Conservation (phyloP, 2,113 vertebrate species). For the Garra rufa region DNA sequence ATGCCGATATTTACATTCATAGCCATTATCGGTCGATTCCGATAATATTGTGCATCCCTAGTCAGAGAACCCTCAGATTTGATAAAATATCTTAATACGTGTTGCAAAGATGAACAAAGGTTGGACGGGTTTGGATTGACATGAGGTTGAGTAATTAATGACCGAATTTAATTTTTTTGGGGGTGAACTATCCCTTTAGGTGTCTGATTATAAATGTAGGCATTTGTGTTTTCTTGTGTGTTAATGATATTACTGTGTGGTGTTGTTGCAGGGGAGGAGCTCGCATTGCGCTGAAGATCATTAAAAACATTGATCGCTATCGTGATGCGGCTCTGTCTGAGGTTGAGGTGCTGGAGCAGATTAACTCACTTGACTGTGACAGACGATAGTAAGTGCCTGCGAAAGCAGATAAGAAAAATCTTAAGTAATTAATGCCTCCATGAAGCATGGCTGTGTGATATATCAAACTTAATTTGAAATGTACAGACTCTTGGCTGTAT, state of each 20-base stretch:
- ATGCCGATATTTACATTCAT: too few species aligned
- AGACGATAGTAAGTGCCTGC: conserved; percentile 76
- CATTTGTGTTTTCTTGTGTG: not conserved
- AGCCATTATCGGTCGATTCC: too few species aligned
- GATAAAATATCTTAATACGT: too few species aligned
- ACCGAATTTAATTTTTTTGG: too few species aligned
- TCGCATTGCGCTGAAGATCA: conserved; percentile 95
- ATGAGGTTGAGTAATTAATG: too few species aligned
- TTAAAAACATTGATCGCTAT: conserved; percentile 97
- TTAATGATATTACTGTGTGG: conserved; percentile 14
- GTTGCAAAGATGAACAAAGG: too few species aligned
- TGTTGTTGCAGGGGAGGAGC: conserved; percentile 78
- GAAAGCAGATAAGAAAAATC: not conserved
- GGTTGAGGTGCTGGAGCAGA: conserved; percentile 91
- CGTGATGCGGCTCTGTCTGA: conserved; percentile 94
- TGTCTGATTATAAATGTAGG: not conserved
- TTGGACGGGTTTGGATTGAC: too few species aligned
- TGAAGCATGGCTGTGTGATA: not conserved
- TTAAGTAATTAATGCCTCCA: not conserved
- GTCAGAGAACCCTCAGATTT: too few species aligned
- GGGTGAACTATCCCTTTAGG: too few species aligned
- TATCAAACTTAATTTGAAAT: conserved; percentile 3
- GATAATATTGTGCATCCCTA: too few species aligned
- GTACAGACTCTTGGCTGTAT: conserved; percentile 4
- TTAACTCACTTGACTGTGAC: conserved; percentile 86